phyloP scores from a whole-genome alignment of 2,113 vertebrate genomes.

The Rafetus swinhoei region DNA sequence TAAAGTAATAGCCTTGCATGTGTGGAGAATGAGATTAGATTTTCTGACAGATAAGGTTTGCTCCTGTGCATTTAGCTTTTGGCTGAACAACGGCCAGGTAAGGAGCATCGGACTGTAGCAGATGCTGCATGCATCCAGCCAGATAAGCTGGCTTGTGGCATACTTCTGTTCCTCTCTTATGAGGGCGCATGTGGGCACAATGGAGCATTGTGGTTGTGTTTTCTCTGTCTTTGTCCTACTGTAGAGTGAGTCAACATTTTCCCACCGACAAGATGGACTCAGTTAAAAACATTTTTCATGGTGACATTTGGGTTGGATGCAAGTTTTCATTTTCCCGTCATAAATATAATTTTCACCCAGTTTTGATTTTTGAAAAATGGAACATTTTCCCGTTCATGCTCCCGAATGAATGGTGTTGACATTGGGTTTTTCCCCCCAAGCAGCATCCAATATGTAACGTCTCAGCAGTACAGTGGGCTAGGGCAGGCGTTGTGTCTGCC shows the following conservation, averaged over 20 bases:
- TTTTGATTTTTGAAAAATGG: neutral
- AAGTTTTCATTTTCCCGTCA: neutral
- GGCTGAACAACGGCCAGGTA: neutral
- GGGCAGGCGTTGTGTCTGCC: no score
- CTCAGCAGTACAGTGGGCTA: neutral
- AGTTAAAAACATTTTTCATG: neutral
- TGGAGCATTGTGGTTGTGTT: neutral
- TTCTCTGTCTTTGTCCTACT: neutral
- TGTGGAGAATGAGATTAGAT: fast-evolving
- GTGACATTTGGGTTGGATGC: neutral
- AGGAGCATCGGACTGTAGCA: fast-evolving
- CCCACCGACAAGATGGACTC: neutral
- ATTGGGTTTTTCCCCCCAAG: neutral
- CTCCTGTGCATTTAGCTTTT: neutral
- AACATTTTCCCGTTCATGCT: neutral
- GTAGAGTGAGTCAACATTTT: neutral
- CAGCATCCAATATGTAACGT: neutral
- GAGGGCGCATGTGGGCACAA: fast-evolving
- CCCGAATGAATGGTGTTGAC: fast-evolving
- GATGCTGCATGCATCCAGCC: neutral
- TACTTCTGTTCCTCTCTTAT: neutral
- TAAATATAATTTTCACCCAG: neutral
- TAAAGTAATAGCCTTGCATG: fast-evolving
- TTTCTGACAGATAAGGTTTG: fast-evolving
- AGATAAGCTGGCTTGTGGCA: neutral